Conservation (phyloP, 2,888 invertebrate genomes). For the Dryobotodes eremita region DNA sequence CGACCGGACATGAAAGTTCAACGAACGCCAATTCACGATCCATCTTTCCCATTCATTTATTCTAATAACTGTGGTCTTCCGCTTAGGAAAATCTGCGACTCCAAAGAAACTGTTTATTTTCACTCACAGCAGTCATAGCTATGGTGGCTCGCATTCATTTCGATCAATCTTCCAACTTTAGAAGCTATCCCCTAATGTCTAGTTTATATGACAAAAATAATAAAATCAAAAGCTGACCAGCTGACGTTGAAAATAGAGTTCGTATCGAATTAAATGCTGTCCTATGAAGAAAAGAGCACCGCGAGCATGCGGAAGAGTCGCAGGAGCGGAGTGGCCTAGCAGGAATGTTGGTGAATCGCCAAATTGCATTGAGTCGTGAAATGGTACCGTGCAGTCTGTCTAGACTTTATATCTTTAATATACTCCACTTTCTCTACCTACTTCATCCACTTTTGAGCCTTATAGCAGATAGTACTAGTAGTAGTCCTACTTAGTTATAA, state of each 20-base stretch:
- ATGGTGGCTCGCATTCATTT: neutral
- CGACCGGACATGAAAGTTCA: conserved; percentile 68
- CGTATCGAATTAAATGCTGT: conserved; percentile 12
- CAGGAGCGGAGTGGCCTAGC: neutral
- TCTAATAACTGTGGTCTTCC: conserved; percentile 55
- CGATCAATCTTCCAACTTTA: neutral
- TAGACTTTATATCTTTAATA: neutral
- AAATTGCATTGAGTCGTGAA: conserved; percentile 40
- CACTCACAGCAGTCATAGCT: neutral
- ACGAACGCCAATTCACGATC: conserved; percentile 68
- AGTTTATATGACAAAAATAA: neutral
- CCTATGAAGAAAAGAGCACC: conserved; percentile 33
- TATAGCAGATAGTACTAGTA: neutral
- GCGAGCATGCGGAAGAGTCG: conserved; percentile 29
- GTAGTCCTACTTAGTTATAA: neutral
- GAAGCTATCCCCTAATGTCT: neutral
- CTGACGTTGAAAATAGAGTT: conserved; percentile 9
- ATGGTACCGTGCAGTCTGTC: neutral
- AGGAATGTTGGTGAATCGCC: conserved; percentile 52
- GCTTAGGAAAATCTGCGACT: conserved; percentile 9
- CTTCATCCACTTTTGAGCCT: neutral
- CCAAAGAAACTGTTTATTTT: conserved; percentile 9
- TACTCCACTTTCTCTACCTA: neutral
- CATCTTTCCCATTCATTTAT: conserved; percentile 58
- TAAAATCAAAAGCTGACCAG: neutral